Percentiles rank a stretch among this genome's conserved stretches.
These are phyloP conservation scores for Buceros bicornis DNA, from an alignment of 2,797 vertebrate species.

Conservation along the genomic window DNA sequence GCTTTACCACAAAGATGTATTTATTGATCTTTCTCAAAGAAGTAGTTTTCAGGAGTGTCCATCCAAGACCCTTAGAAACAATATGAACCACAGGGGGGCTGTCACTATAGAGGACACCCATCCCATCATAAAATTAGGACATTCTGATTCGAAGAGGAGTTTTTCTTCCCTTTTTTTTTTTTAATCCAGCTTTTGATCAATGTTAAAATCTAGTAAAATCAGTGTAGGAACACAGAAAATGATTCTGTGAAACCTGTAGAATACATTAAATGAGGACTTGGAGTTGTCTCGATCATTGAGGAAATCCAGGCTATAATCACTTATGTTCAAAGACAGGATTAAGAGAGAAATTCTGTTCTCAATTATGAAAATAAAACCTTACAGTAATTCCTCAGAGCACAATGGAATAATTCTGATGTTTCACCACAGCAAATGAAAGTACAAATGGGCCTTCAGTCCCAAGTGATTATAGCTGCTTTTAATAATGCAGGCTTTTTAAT, in stretches of 20 bases:
- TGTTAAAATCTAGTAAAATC: constrained; percentile 3
- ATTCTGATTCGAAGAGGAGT: background rate
- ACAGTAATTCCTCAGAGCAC: constrained; percentile 33
- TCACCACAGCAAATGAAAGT: constrained; percentile 24
- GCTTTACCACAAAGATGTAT: constrained; percentile 41
- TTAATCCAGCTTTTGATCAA: accelerated
- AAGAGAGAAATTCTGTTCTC: constrained; percentile 29
- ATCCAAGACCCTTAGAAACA: background rate
- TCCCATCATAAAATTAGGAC: constrained; percentile 4
- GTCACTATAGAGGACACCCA: background rate
- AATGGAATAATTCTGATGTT: constrained; percentile 30
- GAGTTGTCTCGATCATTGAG: background rate
- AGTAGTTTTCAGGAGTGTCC: constrained; percentile 16
- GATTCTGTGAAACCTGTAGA: background rate
- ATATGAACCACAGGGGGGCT: background rate
- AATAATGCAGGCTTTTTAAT: constrained; percentile 29
- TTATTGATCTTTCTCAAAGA: constrained; percentile 51
- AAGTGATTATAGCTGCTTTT: constrained; percentile 30
- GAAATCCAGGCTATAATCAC: constrained; percentile 25
- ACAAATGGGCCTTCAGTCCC: constrained; percentile 35
- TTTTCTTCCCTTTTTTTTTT: background rate
- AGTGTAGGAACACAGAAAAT: background rate
- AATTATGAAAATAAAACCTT: background rate
- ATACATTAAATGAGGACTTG: background rate
- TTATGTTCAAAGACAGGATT: constrained; percentile 38